Base-by-base conservation (phyloP, 2,888 invertebrate genomes). In the Cactoblastis cactorum region DNA sequence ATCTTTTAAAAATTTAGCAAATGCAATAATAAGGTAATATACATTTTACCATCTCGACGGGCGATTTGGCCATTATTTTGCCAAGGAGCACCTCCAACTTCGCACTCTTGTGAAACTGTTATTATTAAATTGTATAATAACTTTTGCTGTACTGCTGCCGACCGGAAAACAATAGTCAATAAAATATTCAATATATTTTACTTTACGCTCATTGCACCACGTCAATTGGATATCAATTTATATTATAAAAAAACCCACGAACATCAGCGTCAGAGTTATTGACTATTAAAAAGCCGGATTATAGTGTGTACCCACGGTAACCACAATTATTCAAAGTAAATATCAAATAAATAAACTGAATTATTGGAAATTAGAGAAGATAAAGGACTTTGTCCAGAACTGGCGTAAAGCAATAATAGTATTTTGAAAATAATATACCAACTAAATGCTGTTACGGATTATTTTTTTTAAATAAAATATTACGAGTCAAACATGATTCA, bases 181-280 rank as follows among this genome's bases (percentile, higher is more conserved):
- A 80, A 78, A 80, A 76, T 68, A 74, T 77, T 72, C 70, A 71
- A 77, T 75, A 74, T 72, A 69, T 72, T 76, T 66, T 61, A 63
- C 56, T 72, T 71, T 59, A 71, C 67, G 67, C 61, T 61, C 54
- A 57, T 53, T 59, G 58, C 55, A 53, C 53, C 59, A 62, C 54
- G 45, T 53, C 62, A 58, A 74, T 70, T 59, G 64, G 55, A 71
- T 71, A 63, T 64, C 17, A 60, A 66, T 70, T 66, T 68, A 65
- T 55, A 58, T 58, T 59, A 61, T 56, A 65, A 54, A 59, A 63
- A 64, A 69, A 69, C 59, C 61, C 51, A 50, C 39, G 46, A 46
- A 45, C 48, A 56, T 52, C 45, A 48, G 49, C 53, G 53, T 54
- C 49, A 51, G 51, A 18, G 14, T 45, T 48, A 33, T 43, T 28